Percentiles rank a stretch among this genome's conserved stretches.
Evolutionary conservation across 1,140 invertebrate species (phyloP).

Genomic region (Caerostris extrusa): DNA sequence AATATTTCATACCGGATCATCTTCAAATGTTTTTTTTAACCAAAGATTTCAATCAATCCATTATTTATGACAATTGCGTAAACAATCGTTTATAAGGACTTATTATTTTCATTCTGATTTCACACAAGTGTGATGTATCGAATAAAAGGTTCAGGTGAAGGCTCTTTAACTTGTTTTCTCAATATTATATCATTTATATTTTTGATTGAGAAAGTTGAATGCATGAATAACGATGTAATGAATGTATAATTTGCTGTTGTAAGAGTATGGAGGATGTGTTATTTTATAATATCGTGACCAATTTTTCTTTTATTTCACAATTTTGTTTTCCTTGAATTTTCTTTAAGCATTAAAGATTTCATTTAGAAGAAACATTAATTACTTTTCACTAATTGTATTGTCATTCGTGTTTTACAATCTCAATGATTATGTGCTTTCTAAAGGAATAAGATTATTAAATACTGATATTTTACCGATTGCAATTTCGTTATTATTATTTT

Average conservation of each 20-base stretch:
- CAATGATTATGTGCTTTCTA: too few species aligned
- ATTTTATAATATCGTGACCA: background rate
- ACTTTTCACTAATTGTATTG: too few species aligned
- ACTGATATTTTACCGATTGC: too few species aligned
- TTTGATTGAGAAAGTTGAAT: background rate
- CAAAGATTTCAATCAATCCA: background rate
- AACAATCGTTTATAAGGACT: background rate
- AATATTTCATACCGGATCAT: background rate
- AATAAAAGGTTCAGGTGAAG: background rate
- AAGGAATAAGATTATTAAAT: too few species aligned
- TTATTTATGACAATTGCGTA: background rate
- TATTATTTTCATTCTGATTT: background rate
- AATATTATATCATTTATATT: background rate
- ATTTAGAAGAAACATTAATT: too few species aligned
- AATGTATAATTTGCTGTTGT: background rate
- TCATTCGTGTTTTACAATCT: too few species aligned
- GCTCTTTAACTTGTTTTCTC: background rate
- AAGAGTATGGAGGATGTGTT: background rate
- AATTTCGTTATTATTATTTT: too few species aligned
- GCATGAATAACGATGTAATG: background rate
- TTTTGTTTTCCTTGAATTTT: too few species aligned
- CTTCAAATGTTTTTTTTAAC: background rate
- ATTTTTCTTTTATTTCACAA: background rate
- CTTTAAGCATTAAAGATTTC: too few species aligned
- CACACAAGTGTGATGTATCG: background rate